phyloP scores from a whole-genome alignment of 2,888 invertebrate genomes.

The Drosophila mercatorum region DNA sequence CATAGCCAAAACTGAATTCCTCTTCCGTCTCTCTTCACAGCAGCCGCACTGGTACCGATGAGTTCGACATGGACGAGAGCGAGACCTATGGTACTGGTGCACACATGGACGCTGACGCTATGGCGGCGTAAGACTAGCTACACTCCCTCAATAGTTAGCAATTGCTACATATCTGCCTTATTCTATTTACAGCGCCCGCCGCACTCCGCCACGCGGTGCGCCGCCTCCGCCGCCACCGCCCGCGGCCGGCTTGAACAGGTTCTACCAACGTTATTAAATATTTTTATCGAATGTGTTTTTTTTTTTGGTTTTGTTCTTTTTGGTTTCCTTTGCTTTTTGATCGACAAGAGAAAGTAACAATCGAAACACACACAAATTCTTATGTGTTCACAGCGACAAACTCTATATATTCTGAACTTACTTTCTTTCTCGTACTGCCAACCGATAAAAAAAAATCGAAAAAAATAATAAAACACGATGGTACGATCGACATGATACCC shows the following conservation, averaged over 20 bases:
- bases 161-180: too few relatives aligned
- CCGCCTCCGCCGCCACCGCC: slow-evolving; percentile 83
- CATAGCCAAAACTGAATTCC: background rate
- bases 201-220: slow-evolving; percentile 82
- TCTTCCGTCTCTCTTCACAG: slow-evolving; percentile 39
- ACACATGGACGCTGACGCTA: slow-evolving; percentile 66
- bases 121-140: slow-evolving; percentile 75
- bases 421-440: slow-evolving; percentile 63
- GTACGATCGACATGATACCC: slow-evolving; percentile 18
- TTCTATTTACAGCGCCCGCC: slow-evolving; percentile 79
- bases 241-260: slow-evolving; percentile 82
- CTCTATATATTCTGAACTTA: slow-evolving; percentile 72
- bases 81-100: slow-evolving; percentile 77
- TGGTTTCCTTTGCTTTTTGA: slow-evolving; percentile 53
- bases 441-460: slow-evolving; percentile 18
- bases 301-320: slow-evolving; percentile 43
- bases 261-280: slow-evolving; percentile 82
- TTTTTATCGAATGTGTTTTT: slow-evolving; percentile 53
- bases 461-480: slow-evolving; percentile 7
- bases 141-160: too few relatives aligned
- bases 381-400: slow-evolving; percentile 78
- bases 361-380: slow-evolving; percentile 68
- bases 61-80: slow-evolving; percentile 78
- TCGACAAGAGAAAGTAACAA: slow-evolving; percentile 61
- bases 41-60: slow-evolving; percentile 78